phyloP scores from a whole-genome alignment of 2,113 vertebrate species.

The Dolichallabes microphthalmus region DNA sequence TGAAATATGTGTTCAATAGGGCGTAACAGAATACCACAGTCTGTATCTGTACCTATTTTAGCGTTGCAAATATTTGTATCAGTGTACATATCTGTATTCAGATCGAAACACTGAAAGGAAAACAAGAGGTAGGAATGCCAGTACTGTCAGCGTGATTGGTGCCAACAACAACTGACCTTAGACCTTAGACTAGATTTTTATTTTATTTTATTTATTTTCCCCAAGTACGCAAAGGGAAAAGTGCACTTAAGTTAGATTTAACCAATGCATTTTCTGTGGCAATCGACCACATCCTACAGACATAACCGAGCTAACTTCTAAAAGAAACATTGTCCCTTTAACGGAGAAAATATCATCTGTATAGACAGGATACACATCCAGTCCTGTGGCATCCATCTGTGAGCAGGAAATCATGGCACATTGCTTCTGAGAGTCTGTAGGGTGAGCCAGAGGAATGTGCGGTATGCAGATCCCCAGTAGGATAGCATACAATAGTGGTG shows the following conservation, averaged over 20 bases:
- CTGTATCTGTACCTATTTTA: neutral
- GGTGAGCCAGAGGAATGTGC: constrained; percentile 47
- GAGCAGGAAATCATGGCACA: constrained; percentile 43
- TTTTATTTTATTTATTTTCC: neutral
- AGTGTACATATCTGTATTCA: neutral
- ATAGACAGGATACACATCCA: constrained; percentile 1
- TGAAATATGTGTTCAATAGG: neutral
- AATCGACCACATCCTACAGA: neutral
- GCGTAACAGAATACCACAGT: neutral
- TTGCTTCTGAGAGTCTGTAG: constrained; percentile 34
- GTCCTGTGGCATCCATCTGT: constrained; percentile 36
- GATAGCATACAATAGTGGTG: constrained; percentile 48
- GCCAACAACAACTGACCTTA: neutral
- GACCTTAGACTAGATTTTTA: neutral
- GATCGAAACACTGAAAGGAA: neutral
- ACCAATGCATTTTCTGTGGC: neutral
- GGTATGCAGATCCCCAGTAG: constrained; percentile 51
- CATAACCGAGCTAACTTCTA: neutral
- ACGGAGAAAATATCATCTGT: neutral
- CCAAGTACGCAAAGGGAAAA: neutral
- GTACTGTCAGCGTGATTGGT: too few relatives aligned
- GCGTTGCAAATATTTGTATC: neutral
- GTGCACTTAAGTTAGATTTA: too few relatives aligned
- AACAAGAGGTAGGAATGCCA: neutral
- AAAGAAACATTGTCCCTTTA: neutral